A percentile compares a stretch with the other conserved stretches of the same genome.
phyloP scores from a whole-genome alignment of 2,113 vertebrate species.

The Tichodroma muraria region DNA sequence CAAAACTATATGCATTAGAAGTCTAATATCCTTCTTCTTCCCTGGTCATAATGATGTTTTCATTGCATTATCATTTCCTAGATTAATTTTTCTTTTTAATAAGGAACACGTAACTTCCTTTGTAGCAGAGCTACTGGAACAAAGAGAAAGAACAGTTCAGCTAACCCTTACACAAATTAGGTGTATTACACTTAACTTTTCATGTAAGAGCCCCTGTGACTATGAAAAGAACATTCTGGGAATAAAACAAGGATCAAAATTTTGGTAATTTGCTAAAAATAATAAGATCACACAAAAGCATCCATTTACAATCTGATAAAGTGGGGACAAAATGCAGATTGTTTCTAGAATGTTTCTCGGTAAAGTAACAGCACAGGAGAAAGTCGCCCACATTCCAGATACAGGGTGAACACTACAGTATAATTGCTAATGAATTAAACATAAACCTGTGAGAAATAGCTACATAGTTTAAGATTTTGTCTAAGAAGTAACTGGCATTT shows the following conservation, averaged over 20 bases:
- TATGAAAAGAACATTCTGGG: not conserved
- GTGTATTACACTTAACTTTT: not conserved
- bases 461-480: not conserved
- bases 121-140: not conserved
- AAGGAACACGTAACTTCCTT: not conserved
- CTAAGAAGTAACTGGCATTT: not conserved
- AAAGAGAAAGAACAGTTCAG: not conserved
- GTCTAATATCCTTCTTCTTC: not conserved
- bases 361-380: not conserved
- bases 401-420: not conserved
- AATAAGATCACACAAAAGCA: not conserved
- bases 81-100: conserved; percentile 20
- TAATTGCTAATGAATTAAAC: not conserved
- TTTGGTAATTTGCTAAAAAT: not conserved
- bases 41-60: not conserved
- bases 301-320: not conserved
- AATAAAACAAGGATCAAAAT: not conserved
- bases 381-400: not conserved
- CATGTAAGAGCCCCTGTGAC: not conserved
- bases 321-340: not conserved
- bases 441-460: not conserved
- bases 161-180: not conserved
- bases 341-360: not conserved
- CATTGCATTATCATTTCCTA: not conserved
- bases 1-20: not conserved